A percentile compares a stretch with the other conserved stretches of the same genome.
Conservation (phyloP, 2,113 vertebrate species). For the Synodontis membranacea region DNA sequence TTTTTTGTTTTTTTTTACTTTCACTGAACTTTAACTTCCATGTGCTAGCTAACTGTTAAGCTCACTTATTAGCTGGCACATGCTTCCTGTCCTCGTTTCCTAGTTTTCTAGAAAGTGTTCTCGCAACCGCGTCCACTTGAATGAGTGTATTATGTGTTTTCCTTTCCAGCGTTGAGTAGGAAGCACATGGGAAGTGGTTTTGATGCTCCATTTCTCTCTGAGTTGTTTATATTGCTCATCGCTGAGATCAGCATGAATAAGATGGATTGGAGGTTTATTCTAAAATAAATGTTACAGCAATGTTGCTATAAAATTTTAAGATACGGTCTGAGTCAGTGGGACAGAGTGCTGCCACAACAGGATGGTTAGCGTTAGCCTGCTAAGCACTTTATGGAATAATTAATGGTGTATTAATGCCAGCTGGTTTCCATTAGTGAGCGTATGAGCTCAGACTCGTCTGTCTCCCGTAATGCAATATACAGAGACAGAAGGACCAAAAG, state of each 20-base stretch:
- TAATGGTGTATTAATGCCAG: conserved; percentile 55
- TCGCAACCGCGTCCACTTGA: neutral
- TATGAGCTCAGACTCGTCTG: conserved; percentile 43
- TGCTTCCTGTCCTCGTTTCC: neutral
- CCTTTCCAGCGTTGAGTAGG: neutral
- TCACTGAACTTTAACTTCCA: neutral
- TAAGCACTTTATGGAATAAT: conserved; percentile 45
- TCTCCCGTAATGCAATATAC: conserved; percentile 25
- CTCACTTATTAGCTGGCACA: neutral
- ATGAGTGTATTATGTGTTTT: neutral
- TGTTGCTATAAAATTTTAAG: conserved; percentile 26
- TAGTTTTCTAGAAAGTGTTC: neutral
- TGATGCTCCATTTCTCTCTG: conserved; percentile 6
- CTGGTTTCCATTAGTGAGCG: conserved; percentile 51
- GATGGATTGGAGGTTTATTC: conserved; percentile 9
- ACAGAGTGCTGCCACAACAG: conserved; percentile 1
- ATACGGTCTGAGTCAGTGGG: conserved; percentile 14
- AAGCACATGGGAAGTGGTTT: conserved; percentile 28
- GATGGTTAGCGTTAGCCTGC: conserved; percentile 1
- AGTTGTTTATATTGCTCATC: conserved; percentile 23
- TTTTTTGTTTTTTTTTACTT: neutral
- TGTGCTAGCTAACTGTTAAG: neutral
- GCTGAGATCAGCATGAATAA: conserved; percentile 17
- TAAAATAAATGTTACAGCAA: conserved; percentile 17
- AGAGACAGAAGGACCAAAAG: conserved; percentile 16